Percentiles rank a stretch among this genome's conserved stretches.
Evolutionary conservation across 1,140 invertebrate species (phyloP).

Genomic region (Brachionus rotundiformis): DNA sequence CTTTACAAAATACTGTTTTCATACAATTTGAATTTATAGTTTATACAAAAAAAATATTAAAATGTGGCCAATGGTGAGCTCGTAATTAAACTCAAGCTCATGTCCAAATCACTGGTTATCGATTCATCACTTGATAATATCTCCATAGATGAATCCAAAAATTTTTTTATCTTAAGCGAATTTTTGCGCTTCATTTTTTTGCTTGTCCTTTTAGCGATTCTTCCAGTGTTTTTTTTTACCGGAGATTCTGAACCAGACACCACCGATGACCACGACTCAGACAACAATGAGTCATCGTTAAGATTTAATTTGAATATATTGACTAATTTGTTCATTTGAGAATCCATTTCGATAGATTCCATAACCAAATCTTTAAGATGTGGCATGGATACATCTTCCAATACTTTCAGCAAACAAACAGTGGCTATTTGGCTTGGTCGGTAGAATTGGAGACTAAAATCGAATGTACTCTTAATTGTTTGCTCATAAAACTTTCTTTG

Average conservation of each 20-base stretch:
- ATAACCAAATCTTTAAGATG: not conserved
- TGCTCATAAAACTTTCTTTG: not conserved
- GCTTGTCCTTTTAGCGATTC: not conserved
- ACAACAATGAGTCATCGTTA: not conserved
- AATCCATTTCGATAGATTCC: not conserved
- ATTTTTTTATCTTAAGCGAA: constrained; percentile 27
- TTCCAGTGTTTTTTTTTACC: not conserved
- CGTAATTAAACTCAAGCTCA: not conserved
- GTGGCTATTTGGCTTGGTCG: constrained; percentile 25
- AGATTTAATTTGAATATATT: not conserved
- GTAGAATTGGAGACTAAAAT: constrained; percentile 18
- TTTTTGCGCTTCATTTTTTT: not conserved
- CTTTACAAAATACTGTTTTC: not conserved
- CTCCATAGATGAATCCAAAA: not conserved
- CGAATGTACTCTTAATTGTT: not conserved
- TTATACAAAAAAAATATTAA: not conserved
- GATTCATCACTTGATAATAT: not conserved
- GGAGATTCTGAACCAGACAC: not conserved
- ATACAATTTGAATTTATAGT: not conserved
- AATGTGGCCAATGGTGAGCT: not conserved
- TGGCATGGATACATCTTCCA: not conserved
- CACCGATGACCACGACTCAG: not conserved
- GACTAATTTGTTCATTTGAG: not conserved
- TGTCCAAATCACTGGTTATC: constrained; percentile 20
- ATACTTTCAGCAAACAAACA: not conserved